Evolutionary conservation across 1,140 invertebrate species (phyloP), one percentile per base, ranked within the genome.

Genomic region (Drepana arcuata): DNA sequence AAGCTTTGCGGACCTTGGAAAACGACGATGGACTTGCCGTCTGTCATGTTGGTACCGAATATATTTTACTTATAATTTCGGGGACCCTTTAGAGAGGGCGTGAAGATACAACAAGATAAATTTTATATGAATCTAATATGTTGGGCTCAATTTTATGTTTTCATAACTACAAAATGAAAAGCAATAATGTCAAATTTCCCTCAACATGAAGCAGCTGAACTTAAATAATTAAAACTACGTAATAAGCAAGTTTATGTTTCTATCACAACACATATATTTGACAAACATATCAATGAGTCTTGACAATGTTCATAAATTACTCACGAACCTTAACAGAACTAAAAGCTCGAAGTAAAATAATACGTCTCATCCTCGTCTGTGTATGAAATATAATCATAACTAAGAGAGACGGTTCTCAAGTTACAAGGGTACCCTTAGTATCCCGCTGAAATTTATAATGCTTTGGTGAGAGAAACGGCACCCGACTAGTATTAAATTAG

Each of bases 351-450:
- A 40, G 29, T 54, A 54, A 59, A 54, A 48, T 59, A 50, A 54
- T 48, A 44, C 42, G 42, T 25, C 16, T 32, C 24, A 38, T 36
- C 29, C 16, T 14, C 7, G 33, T 45, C 4, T 42, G 32, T 36
- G 18, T 36, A 48, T 46, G 56, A 52, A 56, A 60, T 47, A 52
- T 52, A 55, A 55, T 60, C 52, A 60, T 56, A 49, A 52, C 40
- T 36, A 33, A 27, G 25, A 33, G 34, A 35, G 24, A 24, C 18
- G 32, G 41, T n/a, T 45, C 33, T 53, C 44, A 4, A 33, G 47
- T 55, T 59, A 59, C 51, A 48, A 49, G 47, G 31, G 35, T 50
- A 37, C 48, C 45, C 18, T 21, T 9, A 4, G 18, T 49, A 44
- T 35, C 30, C 42, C 34, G 29, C 48, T 49, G 48, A 48, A 51